Percentiles rank a stretch among this genome's conserved stretches.
phyloP scores from a whole-genome alignment of 2,888 invertebrate genomes.

The Petrolisthes cinctipes region DNA sequence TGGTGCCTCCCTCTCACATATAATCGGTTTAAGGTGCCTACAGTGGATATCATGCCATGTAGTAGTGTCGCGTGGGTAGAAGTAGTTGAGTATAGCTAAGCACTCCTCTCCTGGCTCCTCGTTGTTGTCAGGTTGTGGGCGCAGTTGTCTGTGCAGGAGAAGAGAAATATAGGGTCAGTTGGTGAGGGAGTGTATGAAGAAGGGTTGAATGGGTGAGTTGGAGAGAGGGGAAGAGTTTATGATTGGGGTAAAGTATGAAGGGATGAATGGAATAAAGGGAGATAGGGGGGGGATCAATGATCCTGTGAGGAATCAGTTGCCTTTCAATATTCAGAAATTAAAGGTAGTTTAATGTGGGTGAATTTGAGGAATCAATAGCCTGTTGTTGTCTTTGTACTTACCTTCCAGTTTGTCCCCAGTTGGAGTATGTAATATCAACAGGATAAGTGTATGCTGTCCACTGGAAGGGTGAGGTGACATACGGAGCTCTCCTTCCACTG shows the following conservation, averaged over 20 bases:
- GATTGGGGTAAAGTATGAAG: not conserved
- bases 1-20: slow-evolving; percentile 36
- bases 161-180: not conserved
- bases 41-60: slow-evolving; percentile 57
- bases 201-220: not conserved
- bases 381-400: not conserved
- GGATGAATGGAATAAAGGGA: not conserved
- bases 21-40: slow-evolving; percentile 39
- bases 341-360: not conserved
- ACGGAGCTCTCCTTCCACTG: slow-evolving; percentile 2
- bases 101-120: slow-evolving; percentile 48
- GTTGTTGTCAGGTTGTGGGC: slow-evolving; percentile 52
- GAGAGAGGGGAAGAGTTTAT: not conserved
- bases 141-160: not conserved
- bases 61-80: slow-evolving; percentile 45
- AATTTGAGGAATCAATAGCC: not conserved
- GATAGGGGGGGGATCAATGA: not conserved
- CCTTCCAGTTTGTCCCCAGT: slow-evolving; percentile 39
- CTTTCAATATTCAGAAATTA: no score
- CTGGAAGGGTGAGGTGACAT: not conserved
- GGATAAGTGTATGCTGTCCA: not conserved
- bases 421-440: not conserved
- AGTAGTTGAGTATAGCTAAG: slow-evolving; percentile 48
- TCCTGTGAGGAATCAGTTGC: not conserved
- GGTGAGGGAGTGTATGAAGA: not conserved